These are phyloP conservation scores for Deroplatys truncata DNA, from an alignment of 2,888 invertebrate genomes.

Conservation along the genomic window DNA sequence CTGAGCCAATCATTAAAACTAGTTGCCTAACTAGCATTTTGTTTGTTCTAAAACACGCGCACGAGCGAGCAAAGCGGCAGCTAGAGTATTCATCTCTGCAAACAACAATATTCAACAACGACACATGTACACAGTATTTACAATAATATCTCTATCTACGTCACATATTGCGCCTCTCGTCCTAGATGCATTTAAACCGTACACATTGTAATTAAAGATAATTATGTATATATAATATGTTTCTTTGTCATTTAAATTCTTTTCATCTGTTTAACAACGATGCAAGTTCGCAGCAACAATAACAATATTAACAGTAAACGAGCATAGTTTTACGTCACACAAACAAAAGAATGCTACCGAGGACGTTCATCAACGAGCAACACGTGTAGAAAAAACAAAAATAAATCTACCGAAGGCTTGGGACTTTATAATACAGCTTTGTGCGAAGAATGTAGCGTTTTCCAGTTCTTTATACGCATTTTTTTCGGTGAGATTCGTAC, in stretches of 20 bases:
- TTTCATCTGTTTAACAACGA: not conserved
- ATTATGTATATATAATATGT: not conserved
- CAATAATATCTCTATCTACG: not conserved
- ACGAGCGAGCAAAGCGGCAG: not conserved
- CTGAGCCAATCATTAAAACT: not conserved
- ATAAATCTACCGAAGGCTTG: not conserved
- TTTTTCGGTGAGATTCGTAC: not conserved
- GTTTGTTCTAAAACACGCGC: not conserved
- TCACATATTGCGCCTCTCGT: not conserved
- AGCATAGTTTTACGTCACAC: not conserved
- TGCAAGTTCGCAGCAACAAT: not conserved
- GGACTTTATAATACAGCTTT: not conserved
- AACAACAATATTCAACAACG: conserved; percentile 3
- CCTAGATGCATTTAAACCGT: not conserved
- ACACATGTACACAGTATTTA: conserved; percentile 2
- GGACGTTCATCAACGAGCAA: not conserved
- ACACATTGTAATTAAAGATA: not conserved
- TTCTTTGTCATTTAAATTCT: not conserved
- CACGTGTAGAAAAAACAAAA: not conserved
- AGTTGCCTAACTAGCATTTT: not conserved
- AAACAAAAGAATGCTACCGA: not conserved
- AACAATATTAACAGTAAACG: not conserved
- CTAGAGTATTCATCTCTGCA: not conserved
- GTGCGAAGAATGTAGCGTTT: no score
- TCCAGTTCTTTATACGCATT: not conserved